phyloP scores from a whole-genome alignment of 2,888 invertebrate genomes.

The Eupsilia transversa region DNA sequence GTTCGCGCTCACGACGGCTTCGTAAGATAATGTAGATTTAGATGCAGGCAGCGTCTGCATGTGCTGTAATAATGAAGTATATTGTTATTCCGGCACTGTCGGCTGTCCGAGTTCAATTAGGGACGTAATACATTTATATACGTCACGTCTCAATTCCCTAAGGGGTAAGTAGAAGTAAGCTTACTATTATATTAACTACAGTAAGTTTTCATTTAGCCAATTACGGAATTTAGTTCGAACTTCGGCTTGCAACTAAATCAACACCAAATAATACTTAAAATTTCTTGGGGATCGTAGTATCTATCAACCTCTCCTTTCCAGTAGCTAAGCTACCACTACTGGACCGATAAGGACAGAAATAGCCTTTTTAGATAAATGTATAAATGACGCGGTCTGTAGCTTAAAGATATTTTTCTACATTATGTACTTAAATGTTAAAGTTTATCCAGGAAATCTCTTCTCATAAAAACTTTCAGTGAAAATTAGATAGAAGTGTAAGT shows the following conservation, averaged over 20 bases:
- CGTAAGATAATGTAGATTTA: conserved; percentile 52
- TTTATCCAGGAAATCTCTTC: conserved; percentile 29
- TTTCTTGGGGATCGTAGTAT: background rate
- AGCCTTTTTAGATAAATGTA: background rate
- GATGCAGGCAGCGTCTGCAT: conserved; percentile 44
- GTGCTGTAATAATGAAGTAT: conserved; percentile 15
- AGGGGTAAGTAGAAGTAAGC: conserved; percentile 16
- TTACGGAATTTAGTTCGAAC: conserved; percentile 17
- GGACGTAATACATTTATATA: conserved; percentile 37
- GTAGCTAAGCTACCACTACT: background rate
- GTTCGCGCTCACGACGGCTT: conserved; percentile 23
- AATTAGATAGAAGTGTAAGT: conserved; percentile 49
- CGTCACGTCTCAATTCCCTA: conserved; percentile 24
- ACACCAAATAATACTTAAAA: background rate
- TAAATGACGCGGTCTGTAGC: background rate
- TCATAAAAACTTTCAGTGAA: conserved; percentile 40
- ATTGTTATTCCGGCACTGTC: conserved; percentile 32
- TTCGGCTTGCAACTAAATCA: conserved; percentile 15
- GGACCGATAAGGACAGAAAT: background rate
- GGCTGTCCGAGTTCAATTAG: conserved; percentile 42
- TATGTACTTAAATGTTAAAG: conserved; percentile 31
- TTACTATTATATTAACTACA: conserved; percentile 1
- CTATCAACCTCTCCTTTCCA: too few relatives aligned
- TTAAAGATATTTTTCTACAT: conserved; percentile 21
- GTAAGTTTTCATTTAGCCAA: conserved; percentile 12